Base-by-base conservation (phyloP, 1,140 invertebrate species). In the Ericerus pela region DNA sequence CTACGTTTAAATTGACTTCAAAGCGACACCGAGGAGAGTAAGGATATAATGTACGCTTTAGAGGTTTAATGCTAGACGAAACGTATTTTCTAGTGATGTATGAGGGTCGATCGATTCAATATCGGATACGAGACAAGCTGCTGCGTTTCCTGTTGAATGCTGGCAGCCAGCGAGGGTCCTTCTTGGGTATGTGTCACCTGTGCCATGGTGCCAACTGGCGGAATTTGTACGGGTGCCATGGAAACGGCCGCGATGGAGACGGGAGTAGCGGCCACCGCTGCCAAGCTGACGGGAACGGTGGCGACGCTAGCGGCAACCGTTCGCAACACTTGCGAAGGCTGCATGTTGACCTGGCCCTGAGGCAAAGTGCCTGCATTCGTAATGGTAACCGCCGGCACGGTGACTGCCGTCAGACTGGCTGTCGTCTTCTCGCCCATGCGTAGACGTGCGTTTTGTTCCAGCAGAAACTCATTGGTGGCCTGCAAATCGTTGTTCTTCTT, bases 371-470 rank as follows among this genome's bases (percentile, higher is more conserved):
- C 73, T 1, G 72, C 75, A 37, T 75, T 73, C 1, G 77, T 75
- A 8, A 78, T 74, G 1, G 75, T 77, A 2, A 78, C 75, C 12
- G 76, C 73, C 6, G 76, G 76, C 1, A 78, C 71, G 18, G 73
- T 75, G 6, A 62, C 51, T 5, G 60, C 55, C 12, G 60, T 57
- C 24, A 57, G 22, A 61, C 26, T 52, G 6, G 53, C 53, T 51
- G 62, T 56, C 55, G 59, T 30, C 56, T 64, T 61, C 65, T 78
- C 79, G 27, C 76, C 76, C 57, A 85, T 74, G 47, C 84, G 72
- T 54, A 86, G 69, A 47, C 83, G 79, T 10, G 84, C 84, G 68
- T 88, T 88, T 70, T 88, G 84, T 61, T 85, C 82, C 47, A 88
- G 65, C 0, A 88, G 71, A 66, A 86, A 85, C 65, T 87, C 84